Base-by-base conservation (phyloP, 2,797 vertebrate species). In the Myotis findleyi region DNA sequence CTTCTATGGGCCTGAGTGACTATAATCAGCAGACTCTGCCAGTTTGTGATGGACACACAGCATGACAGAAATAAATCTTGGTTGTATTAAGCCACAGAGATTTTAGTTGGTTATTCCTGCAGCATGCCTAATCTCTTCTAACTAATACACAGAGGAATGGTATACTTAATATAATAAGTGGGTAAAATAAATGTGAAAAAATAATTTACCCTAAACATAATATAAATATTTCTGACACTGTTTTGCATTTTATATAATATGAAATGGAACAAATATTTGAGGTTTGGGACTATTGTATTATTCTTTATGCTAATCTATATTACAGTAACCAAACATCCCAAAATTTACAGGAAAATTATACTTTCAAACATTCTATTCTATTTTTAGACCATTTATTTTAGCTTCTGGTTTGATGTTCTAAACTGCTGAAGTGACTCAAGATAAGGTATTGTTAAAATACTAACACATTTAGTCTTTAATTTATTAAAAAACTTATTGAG, bases 201-300 rank as follows among this genome's bases (percentile, higher is more conserved):
- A 25, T 90, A 51, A 41, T 76, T 87, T 84, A 80, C 2, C 23
- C 17, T 62, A 62, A 77, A 82, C 5, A 86, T 33, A 49, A 80
- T 79, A n/a, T 17, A 87, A 83, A 68, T 53, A 62, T 64, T 89
- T 80, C 44, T 51, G 36, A 81, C 18, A 80, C 1, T 59, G 11
- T 87, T 95, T 72, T 83, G 8, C 76, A 80, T 71, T 93, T 85
- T 5, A 51, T 3, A 53, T 51, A 64, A 76, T 71, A 77, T 30
- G 41, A 91, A 96, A 71, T 47, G 9, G 7, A 85, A 62, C 9
- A 91, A 68, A 72, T 73, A 89, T 49, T 84, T 87, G 49, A 94
- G 13, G 11, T 66, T 59, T 87, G 33, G 14, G 4, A 47, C 9
- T 76, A 49, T 16, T 38, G 30, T 79, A 71, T 81, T 85, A 30